phyloP scores from a whole-genome alignment of 2,888 invertebrate genomes.

The Piscicola geometra region DNA sequence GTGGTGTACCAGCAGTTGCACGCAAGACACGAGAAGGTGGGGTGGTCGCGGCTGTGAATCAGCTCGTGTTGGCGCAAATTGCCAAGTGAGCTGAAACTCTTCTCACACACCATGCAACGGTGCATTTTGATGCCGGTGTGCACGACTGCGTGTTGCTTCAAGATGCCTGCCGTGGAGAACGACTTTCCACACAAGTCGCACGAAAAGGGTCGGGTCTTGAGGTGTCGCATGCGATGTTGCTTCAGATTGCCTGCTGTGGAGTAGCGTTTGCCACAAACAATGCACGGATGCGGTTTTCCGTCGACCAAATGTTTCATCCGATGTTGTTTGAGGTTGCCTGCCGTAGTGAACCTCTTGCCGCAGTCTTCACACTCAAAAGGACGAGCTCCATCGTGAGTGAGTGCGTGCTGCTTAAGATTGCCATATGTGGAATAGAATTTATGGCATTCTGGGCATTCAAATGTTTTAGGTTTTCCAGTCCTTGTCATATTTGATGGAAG shows the following conservation, averaged over 20 bases:
- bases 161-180: conserved; percentile 30
- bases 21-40: conserved; percentile 28
- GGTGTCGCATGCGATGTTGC: conserved; percentile 28
- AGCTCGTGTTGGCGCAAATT: conserved; percentile 34
- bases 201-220: conserved; percentile 32
- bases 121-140: conserved; percentile 35
- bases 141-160: conserved; percentile 31
- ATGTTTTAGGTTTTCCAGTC: conserved; percentile 33
- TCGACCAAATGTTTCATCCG: conserved; percentile 29
- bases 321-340: conserved; percentile 34
- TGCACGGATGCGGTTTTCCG: conserved; percentile 31
- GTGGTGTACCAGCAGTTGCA: conserved; percentile 35
- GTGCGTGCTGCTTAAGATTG: conserved; percentile 36
- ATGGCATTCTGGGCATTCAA: conserved; percentile 38
- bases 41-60: conserved; percentile 32
- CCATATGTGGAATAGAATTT: conserved; percentile 38
- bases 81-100: conserved; percentile 35
- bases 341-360: conserved; percentile 36
- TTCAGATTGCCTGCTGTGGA: conserved; percentile 32
- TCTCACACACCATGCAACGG: conserved; percentile 35
- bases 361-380: conserved; percentile 39
- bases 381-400: conserved; percentile 34
- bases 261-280: conserved; percentile 31
- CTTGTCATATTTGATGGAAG: conserved; percentile 25
- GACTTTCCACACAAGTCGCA: conserved; percentile 33